phyloP scores from a whole-genome alignment of 2,797 vertebrate genomes.

The Xenopus petersii region DNA sequence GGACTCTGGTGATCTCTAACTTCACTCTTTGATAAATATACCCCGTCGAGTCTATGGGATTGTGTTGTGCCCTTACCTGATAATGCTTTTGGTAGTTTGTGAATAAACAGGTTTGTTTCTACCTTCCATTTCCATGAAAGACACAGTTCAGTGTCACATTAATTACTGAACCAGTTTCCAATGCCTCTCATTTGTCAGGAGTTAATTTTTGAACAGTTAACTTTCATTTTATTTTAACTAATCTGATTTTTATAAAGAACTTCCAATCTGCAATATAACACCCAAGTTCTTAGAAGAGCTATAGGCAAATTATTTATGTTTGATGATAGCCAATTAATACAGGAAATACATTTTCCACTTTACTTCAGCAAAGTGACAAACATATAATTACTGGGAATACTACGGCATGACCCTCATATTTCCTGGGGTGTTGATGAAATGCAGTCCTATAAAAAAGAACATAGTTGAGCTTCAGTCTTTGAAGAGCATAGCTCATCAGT shows the following conservation, averaged over 20 bases:
- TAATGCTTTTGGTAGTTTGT: too few relatives aligned
- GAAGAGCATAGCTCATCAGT: slow-evolving; percentile 72
- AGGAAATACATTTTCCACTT: slow-evolving; percentile 21
- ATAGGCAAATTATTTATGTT: slow-evolving; percentile 28
- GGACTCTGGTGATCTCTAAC: too few relatives aligned
- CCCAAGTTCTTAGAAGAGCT: slow-evolving; percentile 22
- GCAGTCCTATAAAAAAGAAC: neutral
- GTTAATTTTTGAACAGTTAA: neutral
- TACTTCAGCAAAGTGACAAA: slow-evolving; percentile 20
- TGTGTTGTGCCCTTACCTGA: too few relatives aligned
- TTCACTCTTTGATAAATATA: too few relatives aligned
- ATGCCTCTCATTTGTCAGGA: neutral
- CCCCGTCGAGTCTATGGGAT: too few relatives aligned
- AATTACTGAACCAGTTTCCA: neutral
- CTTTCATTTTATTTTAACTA: slow-evolving; percentile 16
- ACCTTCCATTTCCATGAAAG: too few relatives aligned
- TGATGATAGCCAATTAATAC: slow-evolving; percentile 36
- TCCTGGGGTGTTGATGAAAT: slow-evolving; percentile 31
- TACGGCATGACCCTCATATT: slow-evolving; percentile 24
- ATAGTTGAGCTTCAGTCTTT: slow-evolving; percentile 55
- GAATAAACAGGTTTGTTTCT: too few relatives aligned
- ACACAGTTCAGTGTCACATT: slow-evolving; percentile 16
- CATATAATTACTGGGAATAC: slow-evolving; percentile 27
- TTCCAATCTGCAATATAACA: slow-evolving; percentile 12
- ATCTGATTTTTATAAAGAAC: neutral